Percentiles rank a stretch among this genome's conserved stretches.
Conservation (phyloP, 2,113 vertebrate genomes). For the Corythaixoides concolor region DNA sequence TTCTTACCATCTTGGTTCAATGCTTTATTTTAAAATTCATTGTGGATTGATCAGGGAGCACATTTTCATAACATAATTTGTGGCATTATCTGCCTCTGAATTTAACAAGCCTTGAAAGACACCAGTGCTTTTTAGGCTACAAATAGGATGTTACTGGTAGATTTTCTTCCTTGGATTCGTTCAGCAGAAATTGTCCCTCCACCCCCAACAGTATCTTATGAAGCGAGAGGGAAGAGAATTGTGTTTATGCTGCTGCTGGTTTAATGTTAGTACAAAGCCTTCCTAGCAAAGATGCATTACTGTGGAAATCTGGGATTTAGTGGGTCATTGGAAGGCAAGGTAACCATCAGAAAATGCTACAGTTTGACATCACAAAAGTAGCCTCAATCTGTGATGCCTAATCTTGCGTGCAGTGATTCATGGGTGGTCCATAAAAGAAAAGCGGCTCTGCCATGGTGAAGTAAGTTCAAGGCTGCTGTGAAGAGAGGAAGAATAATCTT, state of each 20-base stretch:
- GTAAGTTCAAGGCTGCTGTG: background rate
- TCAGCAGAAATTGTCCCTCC: background rate
- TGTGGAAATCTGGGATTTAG: conserved; percentile 12
- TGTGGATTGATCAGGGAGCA: background rate
- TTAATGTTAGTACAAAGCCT: background rate
- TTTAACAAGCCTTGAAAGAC: background rate
- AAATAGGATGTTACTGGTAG: background rate
- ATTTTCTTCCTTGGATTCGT: background rate
- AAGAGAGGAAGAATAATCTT: background rate
- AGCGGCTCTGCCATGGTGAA: background rate
- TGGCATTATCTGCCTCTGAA: background rate
- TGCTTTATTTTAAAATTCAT: background rate
- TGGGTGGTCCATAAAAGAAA: background rate
- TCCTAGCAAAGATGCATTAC: background rate
- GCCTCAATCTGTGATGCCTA: background rate
- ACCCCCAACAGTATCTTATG: background rate
- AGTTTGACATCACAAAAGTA: background rate
- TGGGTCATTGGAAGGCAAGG: background rate
- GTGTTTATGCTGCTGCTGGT: background rate
- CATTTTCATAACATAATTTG: background rate
- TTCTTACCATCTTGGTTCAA: background rate
- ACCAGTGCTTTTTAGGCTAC: background rate
- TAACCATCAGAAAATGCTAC: background rate
- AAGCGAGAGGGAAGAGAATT: background rate
- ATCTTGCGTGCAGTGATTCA: background rate